Conservation (phyloP, 2,888 invertebrate species). For the Lepidonotus clava region DNA sequence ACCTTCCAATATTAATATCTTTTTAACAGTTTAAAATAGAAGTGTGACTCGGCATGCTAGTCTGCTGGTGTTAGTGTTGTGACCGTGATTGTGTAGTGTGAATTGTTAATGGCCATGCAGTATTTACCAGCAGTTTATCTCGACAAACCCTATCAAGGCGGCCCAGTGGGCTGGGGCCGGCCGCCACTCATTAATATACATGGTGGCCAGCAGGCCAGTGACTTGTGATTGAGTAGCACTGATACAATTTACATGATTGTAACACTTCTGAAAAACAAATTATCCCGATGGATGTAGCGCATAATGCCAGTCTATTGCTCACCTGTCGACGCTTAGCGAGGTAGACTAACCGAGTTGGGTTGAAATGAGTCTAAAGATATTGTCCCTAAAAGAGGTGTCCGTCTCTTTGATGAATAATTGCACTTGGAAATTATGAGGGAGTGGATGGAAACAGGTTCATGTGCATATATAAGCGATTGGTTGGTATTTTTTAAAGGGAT, state of each 20-base stretch:
- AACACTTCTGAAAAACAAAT: conserved; percentile 37
- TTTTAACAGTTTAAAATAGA: too few relatives aligned
- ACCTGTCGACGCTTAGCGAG: too few relatives aligned
- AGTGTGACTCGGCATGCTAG: too few relatives aligned
- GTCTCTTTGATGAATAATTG: too few relatives aligned
- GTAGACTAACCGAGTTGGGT: too few relatives aligned
- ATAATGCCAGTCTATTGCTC: background rate
- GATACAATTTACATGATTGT: conserved; percentile 43
- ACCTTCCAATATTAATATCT: too few relatives aligned
- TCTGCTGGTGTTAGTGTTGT: background rate
- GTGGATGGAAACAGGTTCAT: too few relatives aligned
- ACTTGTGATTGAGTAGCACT: conserved; percentile 3
- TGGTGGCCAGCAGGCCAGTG: background rate
- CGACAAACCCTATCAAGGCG: background rate
- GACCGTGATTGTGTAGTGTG: background rate
- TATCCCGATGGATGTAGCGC: conserved; percentile 7
- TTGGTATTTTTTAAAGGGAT: too few relatives aligned
- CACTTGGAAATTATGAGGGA: too few relatives aligned
- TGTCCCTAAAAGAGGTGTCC: too few relatives aligned
- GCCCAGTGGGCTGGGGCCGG: background rate
- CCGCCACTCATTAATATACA: conserved; percentile 18
- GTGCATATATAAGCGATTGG: too few relatives aligned
- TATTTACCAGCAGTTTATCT: background rate
- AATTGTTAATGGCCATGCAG: conserved; percentile 9
- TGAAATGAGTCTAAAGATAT: too few relatives aligned